phyloP scores from a whole-genome alignment of 2,888 invertebrate genomes.

The Agriopis leucophaearia region DNA sequence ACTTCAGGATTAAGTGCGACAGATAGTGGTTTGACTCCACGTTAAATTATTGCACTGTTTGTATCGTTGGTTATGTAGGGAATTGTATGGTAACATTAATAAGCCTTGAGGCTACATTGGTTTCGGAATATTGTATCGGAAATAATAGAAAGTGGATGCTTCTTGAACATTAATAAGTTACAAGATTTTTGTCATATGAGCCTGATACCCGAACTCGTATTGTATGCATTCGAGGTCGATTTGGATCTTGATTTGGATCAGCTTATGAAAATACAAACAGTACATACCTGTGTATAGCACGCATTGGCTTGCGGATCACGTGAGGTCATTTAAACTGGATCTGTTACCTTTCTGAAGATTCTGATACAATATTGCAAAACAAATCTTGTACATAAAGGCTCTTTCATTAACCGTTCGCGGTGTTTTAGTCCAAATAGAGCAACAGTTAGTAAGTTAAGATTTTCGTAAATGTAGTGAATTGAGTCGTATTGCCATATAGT shows the following conservation, averaged over 20 bases:
- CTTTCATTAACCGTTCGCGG: constrained; percentile 46
- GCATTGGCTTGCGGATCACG: too few relatives aligned
- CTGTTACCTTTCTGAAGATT: neutral
- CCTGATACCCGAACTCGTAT: neutral
- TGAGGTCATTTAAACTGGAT: too few relatives aligned
- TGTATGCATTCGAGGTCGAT: too few relatives aligned
- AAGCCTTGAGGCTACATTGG: constrained; percentile 1
- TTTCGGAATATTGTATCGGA: neutral
- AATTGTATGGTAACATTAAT: constrained; percentile 25
- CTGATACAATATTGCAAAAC: neutral
- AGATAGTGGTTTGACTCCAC: constrained; percentile 21
- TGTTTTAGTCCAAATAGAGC: constrained; percentile 76
- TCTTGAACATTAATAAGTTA: neutral
- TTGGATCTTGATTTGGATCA: too few relatives aligned
- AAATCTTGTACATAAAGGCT: constrained; percentile 5
- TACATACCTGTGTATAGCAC: too few relatives aligned
- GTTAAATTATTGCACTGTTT: constrained; percentile 30
- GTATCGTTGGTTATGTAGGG: constrained; percentile 36
- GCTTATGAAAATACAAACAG: too few relatives aligned
- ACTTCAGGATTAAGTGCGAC: constrained; percentile 17
- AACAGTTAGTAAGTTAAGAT: constrained; percentile 75
- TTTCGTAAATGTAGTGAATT: constrained; percentile 79
- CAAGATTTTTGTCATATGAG: neutral
- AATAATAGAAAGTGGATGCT: neutral
- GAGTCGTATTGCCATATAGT: constrained; percentile 79